These are phyloP conservation scores for Phocoena phocoena DNA, from an alignment of 2,113 vertebrate species.

Conservation along the genomic window DNA sequence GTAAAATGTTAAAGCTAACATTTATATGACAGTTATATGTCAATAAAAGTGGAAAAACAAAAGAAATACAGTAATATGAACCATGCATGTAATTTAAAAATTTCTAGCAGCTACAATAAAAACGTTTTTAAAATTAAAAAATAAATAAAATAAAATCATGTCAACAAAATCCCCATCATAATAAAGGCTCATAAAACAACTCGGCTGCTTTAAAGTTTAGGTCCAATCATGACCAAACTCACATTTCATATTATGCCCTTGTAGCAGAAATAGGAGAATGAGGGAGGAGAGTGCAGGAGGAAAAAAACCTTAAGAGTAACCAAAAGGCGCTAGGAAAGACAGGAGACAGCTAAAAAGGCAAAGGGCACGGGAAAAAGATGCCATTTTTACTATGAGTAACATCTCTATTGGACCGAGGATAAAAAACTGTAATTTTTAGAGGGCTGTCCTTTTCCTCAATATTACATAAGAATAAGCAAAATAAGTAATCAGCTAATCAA, in stretches of 20 bases:
- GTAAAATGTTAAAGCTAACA: not conserved
- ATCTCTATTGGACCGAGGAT: not conserved
- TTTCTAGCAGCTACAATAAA: not conserved
- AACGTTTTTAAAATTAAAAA: not conserved
- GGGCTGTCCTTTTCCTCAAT: not conserved
- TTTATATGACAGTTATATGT: not conserved
- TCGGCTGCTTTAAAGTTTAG: not conserved
- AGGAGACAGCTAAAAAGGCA: not conserved
- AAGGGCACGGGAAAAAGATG: not conserved
- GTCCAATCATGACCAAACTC: not conserved
- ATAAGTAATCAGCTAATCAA: not conserved
- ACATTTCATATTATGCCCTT: not conserved
- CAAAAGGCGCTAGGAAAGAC: not conserved
- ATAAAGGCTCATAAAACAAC: not conserved
- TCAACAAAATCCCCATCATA: not conserved
- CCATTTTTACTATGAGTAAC: not conserved
- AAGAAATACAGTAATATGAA: not conserved
- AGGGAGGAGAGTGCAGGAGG: not conserved
- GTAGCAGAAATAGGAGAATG: not conserved
- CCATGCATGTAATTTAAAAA: not conserved
- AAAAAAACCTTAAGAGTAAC: not conserved
- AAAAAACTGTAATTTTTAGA: slow-evolving; percentile 4
- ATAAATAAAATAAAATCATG: not conserved
- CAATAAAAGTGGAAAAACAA: not conserved
- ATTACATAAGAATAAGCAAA: slow-evolving; percentile 42